Conservation (phyloP, 2,113 vertebrate species). For the Caranx ignobilis region DNA sequence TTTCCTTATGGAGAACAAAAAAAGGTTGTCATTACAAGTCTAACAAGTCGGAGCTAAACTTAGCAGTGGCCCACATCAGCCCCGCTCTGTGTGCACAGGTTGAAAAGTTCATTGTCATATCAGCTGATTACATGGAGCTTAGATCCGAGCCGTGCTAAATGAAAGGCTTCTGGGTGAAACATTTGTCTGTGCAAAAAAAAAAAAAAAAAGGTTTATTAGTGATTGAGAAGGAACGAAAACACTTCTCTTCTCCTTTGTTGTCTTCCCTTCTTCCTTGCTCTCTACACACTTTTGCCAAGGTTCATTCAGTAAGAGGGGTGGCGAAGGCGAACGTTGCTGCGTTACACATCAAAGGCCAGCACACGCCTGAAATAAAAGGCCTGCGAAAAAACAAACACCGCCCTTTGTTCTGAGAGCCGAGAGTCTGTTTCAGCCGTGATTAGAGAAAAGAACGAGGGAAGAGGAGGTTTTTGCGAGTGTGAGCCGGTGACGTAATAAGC, state of each 20-base stretch:
- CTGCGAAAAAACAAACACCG: slow-evolving; percentile 77
- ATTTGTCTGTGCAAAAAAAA: slow-evolving; percentile 8
- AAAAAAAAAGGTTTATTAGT: slow-evolving; percentile 11
- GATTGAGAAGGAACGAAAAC: slow-evolving; percentile 73
- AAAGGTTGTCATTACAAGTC: neutral
- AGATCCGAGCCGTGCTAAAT: slow-evolving; percentile 31
- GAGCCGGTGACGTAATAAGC: slow-evolving; percentile 8
- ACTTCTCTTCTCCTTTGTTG: slow-evolving; percentile 47
- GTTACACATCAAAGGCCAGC: slow-evolving; percentile 76
- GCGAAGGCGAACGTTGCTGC: slow-evolving; percentile 54
- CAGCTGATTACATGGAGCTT: slow-evolving; percentile 28
- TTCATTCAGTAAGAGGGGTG: slow-evolving; percentile 12
- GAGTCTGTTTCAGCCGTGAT: slow-evolving; percentile 62
- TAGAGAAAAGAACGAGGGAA: slow-evolving; percentile 71
- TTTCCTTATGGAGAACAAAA: slow-evolving; percentile 18
- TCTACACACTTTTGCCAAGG: slow-evolving; percentile 32
- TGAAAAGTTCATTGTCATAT: slow-evolving; percentile 46
- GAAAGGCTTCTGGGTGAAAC: slow-evolving; percentile 24
- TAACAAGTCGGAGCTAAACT: slow-evolving; percentile 56
- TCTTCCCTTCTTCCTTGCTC: slow-evolving; percentile 40
- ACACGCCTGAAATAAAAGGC: slow-evolving; percentile 74
- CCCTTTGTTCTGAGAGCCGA: slow-evolving; percentile 74
- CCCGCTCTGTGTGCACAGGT: neutral
- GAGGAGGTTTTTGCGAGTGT: slow-evolving; percentile 36
- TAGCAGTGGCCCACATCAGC: slow-evolving; percentile 15